Conservation (phyloP, 1,140 invertebrate genomes). For the Olivierus martensii region DNA sequence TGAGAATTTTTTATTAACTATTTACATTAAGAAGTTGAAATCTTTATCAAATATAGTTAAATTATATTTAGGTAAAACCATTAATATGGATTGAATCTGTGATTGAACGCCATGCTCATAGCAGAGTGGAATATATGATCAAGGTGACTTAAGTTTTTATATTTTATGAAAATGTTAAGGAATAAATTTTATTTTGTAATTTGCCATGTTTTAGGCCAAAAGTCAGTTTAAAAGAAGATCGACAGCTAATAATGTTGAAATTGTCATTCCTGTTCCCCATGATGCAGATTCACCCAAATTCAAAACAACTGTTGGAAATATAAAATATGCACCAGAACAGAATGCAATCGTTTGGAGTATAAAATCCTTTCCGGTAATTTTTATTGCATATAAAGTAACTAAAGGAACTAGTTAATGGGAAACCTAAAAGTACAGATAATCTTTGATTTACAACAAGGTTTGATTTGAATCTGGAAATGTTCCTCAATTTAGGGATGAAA, state of each 20-base stretch:
- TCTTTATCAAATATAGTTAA: too few species aligned
- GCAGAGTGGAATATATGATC: constrained; percentile 98
- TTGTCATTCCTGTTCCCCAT: constrained; percentile 94
- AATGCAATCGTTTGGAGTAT: constrained; percentile 99
- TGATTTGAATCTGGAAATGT: too few species aligned
- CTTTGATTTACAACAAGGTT: too few species aligned
- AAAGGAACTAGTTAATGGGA: too few species aligned
- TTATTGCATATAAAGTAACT: too few species aligned
- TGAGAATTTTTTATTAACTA: constrained; percentile 31
- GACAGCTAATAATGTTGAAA: constrained; percentile 98
- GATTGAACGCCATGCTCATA: constrained; percentile 96
- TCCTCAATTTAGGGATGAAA: too few species aligned
- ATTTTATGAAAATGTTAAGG: background rate
- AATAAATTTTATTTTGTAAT: constrained; percentile 19
- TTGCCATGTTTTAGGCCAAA: constrained; percentile 46
- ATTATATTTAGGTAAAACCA: constrained; percentile 47
- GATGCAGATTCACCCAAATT: constrained; percentile 99
- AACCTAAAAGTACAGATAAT: too few species aligned
- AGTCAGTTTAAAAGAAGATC: constrained; percentile 97
- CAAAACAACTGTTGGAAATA: constrained; percentile 94
- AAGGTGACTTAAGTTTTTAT: constrained; percentile 45
- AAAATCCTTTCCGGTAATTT: constrained; percentile 74
- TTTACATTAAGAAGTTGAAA: too few species aligned
- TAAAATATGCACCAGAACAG: constrained; percentile 94
- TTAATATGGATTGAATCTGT: constrained; percentile 99